Evolutionary conservation across 2,888 invertebrate genomes (phyloP).

Genomic region (Apantesis nais): DNA sequence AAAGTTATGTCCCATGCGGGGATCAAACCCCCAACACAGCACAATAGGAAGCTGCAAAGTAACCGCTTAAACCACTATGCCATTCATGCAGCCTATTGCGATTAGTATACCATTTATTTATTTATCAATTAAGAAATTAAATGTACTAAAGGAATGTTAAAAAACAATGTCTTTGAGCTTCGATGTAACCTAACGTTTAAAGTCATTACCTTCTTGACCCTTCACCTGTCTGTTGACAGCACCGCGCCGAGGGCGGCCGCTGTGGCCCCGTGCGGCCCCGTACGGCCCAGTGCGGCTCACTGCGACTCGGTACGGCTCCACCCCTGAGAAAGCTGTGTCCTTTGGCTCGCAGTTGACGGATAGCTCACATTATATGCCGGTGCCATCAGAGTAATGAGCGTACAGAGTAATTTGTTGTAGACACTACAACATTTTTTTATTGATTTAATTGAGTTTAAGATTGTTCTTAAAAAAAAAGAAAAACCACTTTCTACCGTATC

Average conservation of each 20-base stretch:
- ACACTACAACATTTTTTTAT: conserved; percentile 12
- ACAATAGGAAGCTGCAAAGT: no score
- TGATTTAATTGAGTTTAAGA: not conserved
- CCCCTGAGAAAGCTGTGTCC: conserved; percentile 78
- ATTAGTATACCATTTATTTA: not conserved
- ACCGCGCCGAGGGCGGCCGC: conserved; percentile 57
- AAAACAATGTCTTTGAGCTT: conserved; percentile 3
- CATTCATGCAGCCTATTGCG: no score
- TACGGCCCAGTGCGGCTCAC: conserved; percentile 34
- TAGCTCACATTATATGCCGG: conserved; percentile 73
- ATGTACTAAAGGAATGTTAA: conserved; percentile 2
- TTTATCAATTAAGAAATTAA: not conserved
- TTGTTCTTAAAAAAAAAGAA: not conserved
- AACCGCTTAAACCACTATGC: no score
- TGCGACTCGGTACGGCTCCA: conserved; percentile 36
- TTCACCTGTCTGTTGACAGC: conserved; percentile 55
- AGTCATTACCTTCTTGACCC: conserved; percentile 37
- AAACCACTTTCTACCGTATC: no score
- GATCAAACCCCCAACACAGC: no score
- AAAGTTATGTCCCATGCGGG: no score
- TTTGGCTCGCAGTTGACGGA: conserved; percentile 73
- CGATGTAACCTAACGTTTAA: conserved; percentile 6
- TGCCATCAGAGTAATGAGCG: conserved; percentile 71
- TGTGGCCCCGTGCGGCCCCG: conserved; percentile 51
- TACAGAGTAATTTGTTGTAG: conserved; percentile 45